phyloP scores from a whole-genome alignment of 2,888 invertebrate species.

The Epistrophe grossulariae region DNA sequence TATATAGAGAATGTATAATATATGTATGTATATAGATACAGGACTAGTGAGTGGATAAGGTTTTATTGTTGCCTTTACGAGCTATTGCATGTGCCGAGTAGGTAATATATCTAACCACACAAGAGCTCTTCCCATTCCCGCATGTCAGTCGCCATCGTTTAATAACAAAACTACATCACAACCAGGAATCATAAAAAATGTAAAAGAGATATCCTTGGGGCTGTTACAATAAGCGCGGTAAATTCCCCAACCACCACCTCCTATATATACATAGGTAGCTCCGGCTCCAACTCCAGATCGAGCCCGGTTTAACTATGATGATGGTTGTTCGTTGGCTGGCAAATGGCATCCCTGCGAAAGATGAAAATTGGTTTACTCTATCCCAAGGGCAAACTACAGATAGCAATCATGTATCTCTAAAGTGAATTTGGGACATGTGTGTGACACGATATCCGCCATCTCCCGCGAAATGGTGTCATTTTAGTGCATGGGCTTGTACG shows the following conservation, averaged over 20 bases:
- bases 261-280: background rate
- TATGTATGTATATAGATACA: background rate
- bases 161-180: slow-evolving; percentile 68
- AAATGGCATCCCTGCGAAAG: slow-evolving; percentile 43
- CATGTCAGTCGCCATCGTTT: slow-evolving; percentile 31
- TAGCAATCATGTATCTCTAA: slow-evolving; percentile 64
- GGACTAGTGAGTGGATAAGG: slow-evolving; percentile 57
- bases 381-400: slow-evolving; percentile 54
- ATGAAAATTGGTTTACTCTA: slow-evolving; percentile 73
- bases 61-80: slow-evolving; percentile 73
- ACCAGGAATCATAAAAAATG: slow-evolving; percentile 68
- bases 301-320: background rate
- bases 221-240: slow-evolving; percentile 33
- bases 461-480: slow-evolving; percentile 8
- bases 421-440: slow-evolving; percentile 74
- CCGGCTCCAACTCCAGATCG: too few species aligned
- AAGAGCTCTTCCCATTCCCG: background rate
- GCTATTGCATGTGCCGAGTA: slow-evolving; percentile 67
- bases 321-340: slow-evolving; percentile 9
- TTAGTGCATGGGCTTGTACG: background rate
- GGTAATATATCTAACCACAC: slow-evolving; percentile 63
- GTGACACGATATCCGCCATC: slow-evolving; percentile 61
- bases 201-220: slow-evolving; percentile 69
- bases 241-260: slow-evolving; percentile 8
- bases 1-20: too few species aligned